phyloP scores from a whole-genome alignment of 2,113 vertebrate species.

The Uria lomvia region DNA sequence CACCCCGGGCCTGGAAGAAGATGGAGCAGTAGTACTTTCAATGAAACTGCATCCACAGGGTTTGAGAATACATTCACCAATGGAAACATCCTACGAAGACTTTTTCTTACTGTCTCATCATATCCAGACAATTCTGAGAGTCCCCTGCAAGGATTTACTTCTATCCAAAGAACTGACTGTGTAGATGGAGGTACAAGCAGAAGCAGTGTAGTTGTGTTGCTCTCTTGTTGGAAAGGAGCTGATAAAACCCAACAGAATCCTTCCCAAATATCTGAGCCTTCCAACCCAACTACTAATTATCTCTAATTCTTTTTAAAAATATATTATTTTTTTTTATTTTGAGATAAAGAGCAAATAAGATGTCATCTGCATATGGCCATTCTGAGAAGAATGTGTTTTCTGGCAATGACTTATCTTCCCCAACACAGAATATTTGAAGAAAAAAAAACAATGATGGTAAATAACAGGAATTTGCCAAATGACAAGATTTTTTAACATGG shows the following conservation, averaged over 20 bases:
- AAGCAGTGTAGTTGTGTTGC: not conserved
- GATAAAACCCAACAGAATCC: rapidly evolving
- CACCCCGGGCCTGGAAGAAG: not conserved
- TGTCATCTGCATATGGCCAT: not conserved
- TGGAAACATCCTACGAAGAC: not conserved
- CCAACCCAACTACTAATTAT: not conserved
- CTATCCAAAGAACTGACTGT: not conserved
- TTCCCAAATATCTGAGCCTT: not conserved
- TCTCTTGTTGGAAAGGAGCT: not conserved
- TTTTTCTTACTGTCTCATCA: not conserved
- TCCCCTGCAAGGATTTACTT: not conserved
- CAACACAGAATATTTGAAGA: not conserved
- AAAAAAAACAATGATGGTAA: not conserved
- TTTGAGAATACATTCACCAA: not conserved
- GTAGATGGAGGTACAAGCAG: not conserved
- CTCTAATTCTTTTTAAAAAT: too few species aligned
- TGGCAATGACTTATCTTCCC: not conserved
- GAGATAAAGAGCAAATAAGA: not conserved
- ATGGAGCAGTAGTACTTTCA: not conserved
- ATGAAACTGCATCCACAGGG: not conserved
- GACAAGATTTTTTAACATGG: not conserved
- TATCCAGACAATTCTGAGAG: not conserved
- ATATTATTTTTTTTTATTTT: not conserved
- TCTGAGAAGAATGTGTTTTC: not conserved
- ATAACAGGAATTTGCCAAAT: not conserved